Percentiles rank a stretch among this genome's conserved stretches.
Evolutionary conservation across 2,888 invertebrate genomes (phyloP).

Genomic region (Eurois occulta): DNA sequence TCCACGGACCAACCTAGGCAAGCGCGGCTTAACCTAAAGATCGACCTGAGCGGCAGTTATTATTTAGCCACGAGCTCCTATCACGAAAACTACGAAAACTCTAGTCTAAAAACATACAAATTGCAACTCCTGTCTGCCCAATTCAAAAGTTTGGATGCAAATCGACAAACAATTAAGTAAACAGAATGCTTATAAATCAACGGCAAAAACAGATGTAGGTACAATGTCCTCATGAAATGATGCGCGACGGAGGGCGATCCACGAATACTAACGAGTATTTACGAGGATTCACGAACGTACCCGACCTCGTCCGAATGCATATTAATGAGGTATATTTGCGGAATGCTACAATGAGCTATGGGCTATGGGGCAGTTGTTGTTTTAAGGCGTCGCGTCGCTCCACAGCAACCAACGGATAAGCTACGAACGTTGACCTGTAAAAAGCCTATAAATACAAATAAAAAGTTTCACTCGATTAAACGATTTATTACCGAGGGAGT

Average conservation of each 20-base stretch:
- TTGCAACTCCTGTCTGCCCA: not conserved
- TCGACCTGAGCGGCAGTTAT: too few relatives aligned
- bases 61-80: too few relatives aligned
- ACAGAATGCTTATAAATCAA: slow-evolving; percentile 35
- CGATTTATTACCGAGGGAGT: not conserved
- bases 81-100: too few relatives aligned
- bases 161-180: slow-evolving; percentile 2
- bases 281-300: slow-evolving; percentile 17
- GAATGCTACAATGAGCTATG: slow-evolving; percentile 22
- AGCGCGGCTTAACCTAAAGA: too few relatives aligned
- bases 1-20: too few relatives aligned
- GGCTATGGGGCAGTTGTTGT: slow-evolving; percentile 12
- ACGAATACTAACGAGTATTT: slow-evolving; percentile 43
- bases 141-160: not conserved
- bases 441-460: too few relatives aligned
- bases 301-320: slow-evolving; percentile 34
- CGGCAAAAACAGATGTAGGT: slow-evolving; percentile 56
- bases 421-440: too few relatives aligned
- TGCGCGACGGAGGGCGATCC: slow-evolving; percentile 43
- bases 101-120: not conserved
- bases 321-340: slow-evolving; percentile 53
- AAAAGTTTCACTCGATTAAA: not conserved
- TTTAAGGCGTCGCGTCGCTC: not conserved
- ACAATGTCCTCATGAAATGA: slow-evolving; percentile 46
- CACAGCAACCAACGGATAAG: not conserved